phyloP scores from a whole-genome alignment of 2,888 invertebrate genomes.

The Lepetodrilus schrolli region DNA sequence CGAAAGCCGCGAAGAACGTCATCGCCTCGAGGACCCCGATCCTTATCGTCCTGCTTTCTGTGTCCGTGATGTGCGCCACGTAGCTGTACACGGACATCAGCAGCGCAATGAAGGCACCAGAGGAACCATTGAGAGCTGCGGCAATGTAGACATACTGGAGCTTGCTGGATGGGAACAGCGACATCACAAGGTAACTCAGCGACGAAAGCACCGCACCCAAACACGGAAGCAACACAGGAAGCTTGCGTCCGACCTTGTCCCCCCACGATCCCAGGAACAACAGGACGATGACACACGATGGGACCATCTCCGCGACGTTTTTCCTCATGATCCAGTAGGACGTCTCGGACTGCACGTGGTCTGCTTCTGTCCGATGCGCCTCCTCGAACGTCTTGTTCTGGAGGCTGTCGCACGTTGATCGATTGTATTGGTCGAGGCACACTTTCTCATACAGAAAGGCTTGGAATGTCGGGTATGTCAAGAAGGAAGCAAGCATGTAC shows the following conservation, averaged over 20 bases:
- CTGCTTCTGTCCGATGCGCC: slow-evolving; percentile 44
- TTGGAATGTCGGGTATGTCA: slow-evolving; percentile 74
- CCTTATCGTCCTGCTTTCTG: slow-evolving; percentile 83
- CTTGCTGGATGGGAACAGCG: slow-evolving; percentile 57
- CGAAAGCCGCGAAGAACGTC: slow-evolving; percentile 88
- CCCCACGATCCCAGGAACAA: slow-evolving; percentile 73
- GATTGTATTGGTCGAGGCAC: slow-evolving; percentile 62
- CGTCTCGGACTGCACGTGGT: slow-evolving; percentile 69
- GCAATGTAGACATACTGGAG: slow-evolving; percentile 72
- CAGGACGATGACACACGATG: slow-evolving; percentile 67
- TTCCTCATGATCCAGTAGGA: slow-evolving; percentile 72
- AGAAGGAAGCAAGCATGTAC: slow-evolving; percentile 87
- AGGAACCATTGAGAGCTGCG: slow-evolving; percentile 73
- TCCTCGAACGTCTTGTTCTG: slow-evolving; percentile 50
- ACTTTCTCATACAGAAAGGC: slow-evolving; percentile 75
- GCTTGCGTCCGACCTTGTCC: slow-evolving; percentile 76
- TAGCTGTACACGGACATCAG: slow-evolving; percentile 81
- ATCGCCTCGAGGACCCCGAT: slow-evolving; percentile 88
- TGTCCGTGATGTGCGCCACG: slow-evolving; percentile 85
- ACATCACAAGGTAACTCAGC: slow-evolving; percentile 62
- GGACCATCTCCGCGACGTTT: slow-evolving; percentile 70
- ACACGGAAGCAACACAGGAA: slow-evolving; percentile 75
- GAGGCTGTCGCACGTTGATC: slow-evolving; percentile 48
- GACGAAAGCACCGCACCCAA: slow-evolving; percentile 71
- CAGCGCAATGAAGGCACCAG: slow-evolving; percentile 75